Evolutionary conservation across 2,113 vertebrate genomes (phyloP).

Genomic region (Hippoglossus stenolepis): DNA sequence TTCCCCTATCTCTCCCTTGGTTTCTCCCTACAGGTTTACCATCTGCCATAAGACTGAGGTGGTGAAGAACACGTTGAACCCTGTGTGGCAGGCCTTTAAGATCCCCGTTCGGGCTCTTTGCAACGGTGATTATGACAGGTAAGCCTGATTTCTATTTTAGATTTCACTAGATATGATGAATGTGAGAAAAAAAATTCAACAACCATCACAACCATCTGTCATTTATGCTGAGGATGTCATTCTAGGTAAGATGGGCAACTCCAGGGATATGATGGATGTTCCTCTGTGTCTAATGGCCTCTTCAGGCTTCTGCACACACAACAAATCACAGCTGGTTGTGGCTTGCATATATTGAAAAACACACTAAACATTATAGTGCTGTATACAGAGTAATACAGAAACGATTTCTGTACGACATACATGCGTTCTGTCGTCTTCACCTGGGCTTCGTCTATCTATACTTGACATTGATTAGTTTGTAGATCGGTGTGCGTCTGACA

Average conservation of each 20-base stretch:
- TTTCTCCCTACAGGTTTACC: conserved; percentile 85
- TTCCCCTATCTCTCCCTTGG: not conserved
- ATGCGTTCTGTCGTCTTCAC: too few species aligned
- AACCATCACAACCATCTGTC: not conserved
- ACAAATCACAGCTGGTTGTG: too few species aligned
- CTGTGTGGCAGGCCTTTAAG: conserved; percentile 95
- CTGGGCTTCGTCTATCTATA: too few species aligned
- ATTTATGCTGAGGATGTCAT: not conserved
- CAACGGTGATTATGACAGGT: conserved; percentile 95
- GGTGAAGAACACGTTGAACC: conserved; percentile 92
- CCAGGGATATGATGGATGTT: not conserved
- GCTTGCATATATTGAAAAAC: not conserved
- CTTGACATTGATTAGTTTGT: too few species aligned
- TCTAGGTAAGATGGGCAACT: too few species aligned
- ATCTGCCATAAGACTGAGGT: conserved; percentile 96
- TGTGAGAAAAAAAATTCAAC: not conserved
- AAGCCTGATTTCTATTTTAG: conserved; percentile 26
- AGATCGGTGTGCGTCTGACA: too few species aligned
- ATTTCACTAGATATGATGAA: not conserved
- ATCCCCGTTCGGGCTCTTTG: conserved; percentile 91
- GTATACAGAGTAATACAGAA: too few species aligned
- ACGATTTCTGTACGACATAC: too few species aligned
- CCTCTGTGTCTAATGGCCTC: conserved; percentile 8
- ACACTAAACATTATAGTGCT: too few species aligned
- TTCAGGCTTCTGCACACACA: not conserved